Evolutionary conservation across 23 tunicate species (phyloP), one percentile per base, ranked within the genome.

Genomic region (Halocynthia aurantium): DNA sequence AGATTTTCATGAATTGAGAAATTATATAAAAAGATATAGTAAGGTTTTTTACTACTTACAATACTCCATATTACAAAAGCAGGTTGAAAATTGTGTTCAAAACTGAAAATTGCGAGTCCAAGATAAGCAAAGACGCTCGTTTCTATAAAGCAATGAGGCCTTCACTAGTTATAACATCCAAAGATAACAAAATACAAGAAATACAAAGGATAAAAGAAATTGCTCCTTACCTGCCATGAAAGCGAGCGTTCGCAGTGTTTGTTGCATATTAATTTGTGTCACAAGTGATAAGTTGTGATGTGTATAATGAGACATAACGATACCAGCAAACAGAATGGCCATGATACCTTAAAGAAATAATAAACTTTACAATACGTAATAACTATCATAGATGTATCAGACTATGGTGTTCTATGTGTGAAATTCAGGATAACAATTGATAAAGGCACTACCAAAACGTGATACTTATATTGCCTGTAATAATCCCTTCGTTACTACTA

Each of bases 281-380:
- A 94, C 95, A 5, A 94, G 84, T 7, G 99, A 94, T 49, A 94
- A 76, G 81, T 94, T 94, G 84, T 70, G 94, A 77, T 94, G 99
- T 6, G 99, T 88, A 80, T 94, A 94, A 83, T 94, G 99, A 58
- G 99, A 94, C 99, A 94, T 94, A 68, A 94, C 99, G 69, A 94
- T 94, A 7, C 91, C 99, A 13, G 99, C 91, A 57, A 94, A 87
- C 50, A 94, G 77, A 18, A 94, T 94, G 0, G 99, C 94, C 91
- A 88, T 94, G 67, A 94, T 94, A 50, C 99, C 99, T 85, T 86
- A 6, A 72, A 69, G 62, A 17, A 17, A 61, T 31, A 50, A 77
- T 13, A 9, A 40, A 10, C n/a, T 22, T 67, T 55, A 22, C 1
- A 77, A 10, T 54, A 64, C 4, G 52, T 20, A 68, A 68, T 12